Base-by-base conservation (phyloP, 1,140 invertebrate species). In the Platyscapa corneri region DNA sequence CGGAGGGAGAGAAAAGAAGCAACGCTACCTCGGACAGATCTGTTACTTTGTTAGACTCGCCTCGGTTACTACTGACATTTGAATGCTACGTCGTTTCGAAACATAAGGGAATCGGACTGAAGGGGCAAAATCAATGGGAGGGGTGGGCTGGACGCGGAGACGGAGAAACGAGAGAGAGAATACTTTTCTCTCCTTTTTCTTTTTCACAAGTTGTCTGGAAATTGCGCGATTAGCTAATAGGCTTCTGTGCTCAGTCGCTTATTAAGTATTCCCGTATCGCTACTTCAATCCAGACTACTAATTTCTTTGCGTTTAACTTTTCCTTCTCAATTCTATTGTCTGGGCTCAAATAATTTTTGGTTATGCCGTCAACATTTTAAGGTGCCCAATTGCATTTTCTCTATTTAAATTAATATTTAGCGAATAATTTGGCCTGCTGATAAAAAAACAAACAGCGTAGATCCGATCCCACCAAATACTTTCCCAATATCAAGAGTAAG, bases 11-110 rank as follows among this genome's bases (percentile, higher is more conserved):
- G 14, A 77, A 83, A 64, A 23, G 84, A 65, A 82, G 12, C 5
- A 12, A 12, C 42, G 74, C 79, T 85, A 70, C 82, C 64, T 82
- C 82, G 86, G 90, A 91, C 91, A 91, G 91, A 92, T 93, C 90
- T 91, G 91, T 91, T 91, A 91, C 90, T 90, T 89, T 88, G 89
- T 90, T 91, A 89, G 90, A 89, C 88, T 87, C 70, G 87, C 64
- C 87, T 90, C 88, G 88, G 83, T 87, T 87, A 87, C 88, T 87
- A 86, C 86, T 92, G 92, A 92, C 92, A 90, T 93, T 92, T 93
- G 92, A 93, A 93, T 93, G 91, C 91, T 90, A 78, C 86, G 78
- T 87, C 88, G 88, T 88, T 88, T 89, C 87, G 83, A 84, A 53
- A 87, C 86, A 49, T 60, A 67, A 39, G 60, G n/a, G 77, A 27